Percentiles rank a stretch among this genome's conserved stretches.
phyloP scores from a whole-genome alignment of 2,797 vertebrate species.

The Crax fasciolata region DNA sequence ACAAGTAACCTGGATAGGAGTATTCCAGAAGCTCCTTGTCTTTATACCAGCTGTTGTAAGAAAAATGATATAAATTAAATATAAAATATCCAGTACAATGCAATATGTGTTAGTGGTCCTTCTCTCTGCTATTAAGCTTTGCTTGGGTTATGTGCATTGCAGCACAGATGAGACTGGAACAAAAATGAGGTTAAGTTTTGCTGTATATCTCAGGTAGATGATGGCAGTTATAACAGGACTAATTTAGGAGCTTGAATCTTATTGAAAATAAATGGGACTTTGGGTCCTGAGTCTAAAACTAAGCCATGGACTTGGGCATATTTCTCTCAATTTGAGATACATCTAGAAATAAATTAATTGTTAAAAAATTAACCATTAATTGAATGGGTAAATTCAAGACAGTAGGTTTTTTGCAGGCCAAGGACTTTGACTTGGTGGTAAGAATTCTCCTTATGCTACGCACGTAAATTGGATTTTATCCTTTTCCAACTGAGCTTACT shows the following conservation, averaged over 20 bases:
- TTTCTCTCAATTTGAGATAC: background rate
- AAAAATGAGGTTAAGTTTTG: background rate
- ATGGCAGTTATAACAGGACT: background rate
- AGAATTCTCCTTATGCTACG: background rate
- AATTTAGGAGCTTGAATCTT: background rate
- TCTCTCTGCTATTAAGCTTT: background rate
- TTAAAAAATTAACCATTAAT: background rate
- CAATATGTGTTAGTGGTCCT: background rate
- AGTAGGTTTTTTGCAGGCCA: background rate
- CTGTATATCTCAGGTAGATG: background rate
- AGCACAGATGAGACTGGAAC: background rate
- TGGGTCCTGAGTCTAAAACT: background rate
- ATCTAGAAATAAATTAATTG: background rate
- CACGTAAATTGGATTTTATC: background rate
- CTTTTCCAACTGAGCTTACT: background rate
- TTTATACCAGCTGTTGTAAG: conserved; percentile 93
- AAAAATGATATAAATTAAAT: background rate
- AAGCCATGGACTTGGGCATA: too few species aligned
- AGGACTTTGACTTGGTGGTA: background rate
- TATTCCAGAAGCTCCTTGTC: conserved; percentile 94
- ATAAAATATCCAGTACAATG: accelerated
- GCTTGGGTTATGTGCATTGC: accelerated
- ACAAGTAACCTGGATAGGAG: conserved; percentile 94
- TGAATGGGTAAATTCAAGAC: background rate
- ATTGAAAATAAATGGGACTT: background rate